These are phyloP conservation scores for Chaetodon auriga DNA, from an alignment of 2,113 vertebrate species.

Conservation along the genomic window DNA sequence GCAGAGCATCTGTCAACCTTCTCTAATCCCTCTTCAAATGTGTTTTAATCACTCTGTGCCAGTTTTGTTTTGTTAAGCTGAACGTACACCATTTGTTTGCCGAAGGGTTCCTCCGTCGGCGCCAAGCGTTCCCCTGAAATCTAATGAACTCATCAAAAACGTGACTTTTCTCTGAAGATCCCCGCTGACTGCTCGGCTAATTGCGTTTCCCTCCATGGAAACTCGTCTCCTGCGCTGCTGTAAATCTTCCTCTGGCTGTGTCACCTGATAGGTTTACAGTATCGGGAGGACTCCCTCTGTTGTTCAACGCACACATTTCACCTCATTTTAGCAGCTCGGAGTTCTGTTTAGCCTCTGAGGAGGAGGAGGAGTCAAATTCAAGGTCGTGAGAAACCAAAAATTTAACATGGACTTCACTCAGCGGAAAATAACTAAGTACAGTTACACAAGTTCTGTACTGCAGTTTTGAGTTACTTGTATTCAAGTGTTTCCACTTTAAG, in stretches of 20 bases:
- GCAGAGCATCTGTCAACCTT: constrained; percentile 24
- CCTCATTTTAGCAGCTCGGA: too few species aligned
- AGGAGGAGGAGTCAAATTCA: too few species aligned
- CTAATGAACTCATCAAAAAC: constrained; percentile 41
- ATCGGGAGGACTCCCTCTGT: too few species aligned
- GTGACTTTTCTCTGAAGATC: constrained; percentile 6
- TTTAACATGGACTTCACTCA: too few species aligned
- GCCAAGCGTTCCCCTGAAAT: background rate
- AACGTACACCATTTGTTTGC: background rate
- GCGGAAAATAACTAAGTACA: too few species aligned
- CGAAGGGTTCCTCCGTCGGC: background rate
- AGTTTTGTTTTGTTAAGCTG: constrained; percentile 7
- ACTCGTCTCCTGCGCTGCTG: background rate
- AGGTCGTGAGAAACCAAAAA: too few species aligned
- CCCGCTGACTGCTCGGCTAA: constrained; percentile 42
- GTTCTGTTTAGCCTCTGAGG: too few species aligned
- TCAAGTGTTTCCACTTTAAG: too few species aligned
- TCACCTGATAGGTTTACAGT: too few species aligned
- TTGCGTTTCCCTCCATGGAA: constrained; percentile 23
- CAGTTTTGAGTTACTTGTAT: too few species aligned
- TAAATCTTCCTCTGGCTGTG: background rate
- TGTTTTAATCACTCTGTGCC: constrained; percentile 2
- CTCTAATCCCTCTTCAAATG: constrained; percentile 31
- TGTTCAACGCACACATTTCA: too few species aligned
- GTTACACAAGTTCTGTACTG: too few species aligned